Evolutionary conservation across 2,797 vertebrate genomes (phyloP).

Genomic region (Chromobotia macracanthus): DNA sequence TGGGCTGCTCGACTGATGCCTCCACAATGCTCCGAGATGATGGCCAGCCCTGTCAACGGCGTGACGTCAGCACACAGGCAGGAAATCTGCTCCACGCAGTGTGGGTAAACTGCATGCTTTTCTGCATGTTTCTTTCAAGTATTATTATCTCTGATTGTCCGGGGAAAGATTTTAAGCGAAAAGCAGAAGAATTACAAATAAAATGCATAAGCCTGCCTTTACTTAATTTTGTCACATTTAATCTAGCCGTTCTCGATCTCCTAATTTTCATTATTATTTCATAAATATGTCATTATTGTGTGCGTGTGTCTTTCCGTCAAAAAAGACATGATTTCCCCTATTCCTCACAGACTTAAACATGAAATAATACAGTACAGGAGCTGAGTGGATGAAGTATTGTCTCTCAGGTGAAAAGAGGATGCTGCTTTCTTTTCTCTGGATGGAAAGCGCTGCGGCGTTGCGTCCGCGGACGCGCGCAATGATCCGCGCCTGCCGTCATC

Average conservation of each 20-base stretch:
- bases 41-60: constrained; percentile 75
- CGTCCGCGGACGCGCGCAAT: constrained; percentile 77
- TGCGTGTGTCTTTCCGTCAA: constrained; percentile 35
- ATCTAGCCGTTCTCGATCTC: background rate
- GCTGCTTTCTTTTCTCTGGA: constrained; percentile 62
- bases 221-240: background rate
- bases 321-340: constrained; percentile 44
- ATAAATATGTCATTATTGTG: no score
- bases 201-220: background rate
- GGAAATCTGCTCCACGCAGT: constrained; percentile 67
- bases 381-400: no score
- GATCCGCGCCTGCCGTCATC: constrained; percentile 72
- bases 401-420: constrained; percentile 45
- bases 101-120: background rate
- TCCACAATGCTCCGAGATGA: constrained; percentile 65
- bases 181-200: background rate
- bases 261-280: background rate
- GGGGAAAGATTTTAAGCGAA: background rate
- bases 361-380: background rate
- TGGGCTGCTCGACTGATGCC: constrained; percentile 72
- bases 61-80: constrained; percentile 83
- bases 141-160: background rate
- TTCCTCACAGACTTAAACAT: background rate
- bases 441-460: constrained; percentile 69
- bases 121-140: constrained; percentile 1